A percentile compares a stretch with the other conserved stretches of the same genome.
Conservation (phyloP, 2,113 vertebrate genomes). For the Catharus fuscescens region DNA sequence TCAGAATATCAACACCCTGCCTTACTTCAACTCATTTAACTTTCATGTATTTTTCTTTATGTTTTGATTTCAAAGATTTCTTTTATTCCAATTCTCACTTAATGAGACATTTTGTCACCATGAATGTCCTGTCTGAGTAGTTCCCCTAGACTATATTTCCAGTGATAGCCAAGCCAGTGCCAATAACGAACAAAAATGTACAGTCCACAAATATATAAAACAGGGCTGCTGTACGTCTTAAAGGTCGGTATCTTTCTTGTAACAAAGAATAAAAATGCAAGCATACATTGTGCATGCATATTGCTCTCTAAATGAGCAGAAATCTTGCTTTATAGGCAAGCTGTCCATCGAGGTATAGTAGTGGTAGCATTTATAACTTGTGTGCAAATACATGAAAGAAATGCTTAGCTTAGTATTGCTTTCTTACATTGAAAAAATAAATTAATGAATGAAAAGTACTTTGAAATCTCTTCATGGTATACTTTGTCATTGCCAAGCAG, state of each 20-base stretch:
- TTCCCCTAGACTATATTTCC: neutral
- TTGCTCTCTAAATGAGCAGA: neutral
- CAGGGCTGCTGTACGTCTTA: neutral
- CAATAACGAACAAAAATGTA: accelerated
- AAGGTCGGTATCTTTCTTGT: neutral
- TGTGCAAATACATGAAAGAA: neutral
- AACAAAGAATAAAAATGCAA: neutral
- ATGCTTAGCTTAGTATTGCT: neutral
- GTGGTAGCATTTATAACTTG: neutral
- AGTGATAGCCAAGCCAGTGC: accelerated
- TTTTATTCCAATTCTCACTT: neutral
- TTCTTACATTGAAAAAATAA: neutral
- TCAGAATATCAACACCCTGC: neutral
- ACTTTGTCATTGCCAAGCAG: neutral
- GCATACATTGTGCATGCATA: neutral
- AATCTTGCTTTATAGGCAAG: neutral
- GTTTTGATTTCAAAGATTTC: neutral
- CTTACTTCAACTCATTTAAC: neutral
- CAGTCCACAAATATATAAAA: neutral
- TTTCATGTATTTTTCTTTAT: neutral
- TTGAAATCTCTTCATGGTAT: neutral
- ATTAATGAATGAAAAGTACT: neutral
- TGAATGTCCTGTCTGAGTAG: neutral
- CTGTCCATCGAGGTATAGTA: neutral
- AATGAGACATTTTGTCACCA: neutral